Evolutionary conservation across 1,140 invertebrate species (phyloP).

Genomic region (Microplitis mediator): DNA sequence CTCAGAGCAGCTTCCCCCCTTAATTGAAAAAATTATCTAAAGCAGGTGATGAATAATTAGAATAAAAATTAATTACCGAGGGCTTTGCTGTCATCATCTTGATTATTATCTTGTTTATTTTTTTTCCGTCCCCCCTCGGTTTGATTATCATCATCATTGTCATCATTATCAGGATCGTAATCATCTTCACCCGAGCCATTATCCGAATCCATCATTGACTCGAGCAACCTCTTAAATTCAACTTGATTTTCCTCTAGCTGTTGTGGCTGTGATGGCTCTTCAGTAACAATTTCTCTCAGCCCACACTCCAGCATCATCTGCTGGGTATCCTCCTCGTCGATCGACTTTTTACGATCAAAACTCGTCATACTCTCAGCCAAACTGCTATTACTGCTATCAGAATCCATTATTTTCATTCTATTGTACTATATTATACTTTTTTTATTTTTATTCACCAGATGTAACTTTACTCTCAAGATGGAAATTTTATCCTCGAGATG

Average conservation of each 20-base stretch:
- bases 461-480: too few relatives aligned
- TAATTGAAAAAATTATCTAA: too few relatives aligned
- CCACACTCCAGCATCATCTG: not conserved
- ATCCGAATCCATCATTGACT: slow-evolving; percentile 51
- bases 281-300: not conserved
- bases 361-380: slow-evolving; percentile 34
- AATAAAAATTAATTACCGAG: too few relatives aligned
- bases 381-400: slow-evolving; percentile 43
- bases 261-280: slow-evolving; percentile 24
- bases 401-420: slow-evolving; percentile 44
- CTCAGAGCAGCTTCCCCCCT: too few relatives aligned
- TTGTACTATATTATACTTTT: not conserved
- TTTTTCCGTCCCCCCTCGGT: slow-evolving; percentile 23
- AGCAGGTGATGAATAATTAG: too few relatives aligned
- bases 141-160: slow-evolving; percentile 31
- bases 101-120: not conserved
- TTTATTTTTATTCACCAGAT: not conserved
- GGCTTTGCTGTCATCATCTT: slow-evolving; percentile 9
- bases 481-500: not conserved
- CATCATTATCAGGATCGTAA: slow-evolving; percentile 34
- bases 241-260: slow-evolving; percentile 48
- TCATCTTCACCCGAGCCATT: slow-evolving; percentile 45
- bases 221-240: slow-evolving; percentile 54
- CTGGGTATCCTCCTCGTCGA: slow-evolving; percentile 10
- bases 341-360: slow-evolving; percentile 26